Evolutionary conservation across 2,797 vertebrate genomes (phyloP).

Genomic region (Gymnoscopelus microlampas): DNA sequence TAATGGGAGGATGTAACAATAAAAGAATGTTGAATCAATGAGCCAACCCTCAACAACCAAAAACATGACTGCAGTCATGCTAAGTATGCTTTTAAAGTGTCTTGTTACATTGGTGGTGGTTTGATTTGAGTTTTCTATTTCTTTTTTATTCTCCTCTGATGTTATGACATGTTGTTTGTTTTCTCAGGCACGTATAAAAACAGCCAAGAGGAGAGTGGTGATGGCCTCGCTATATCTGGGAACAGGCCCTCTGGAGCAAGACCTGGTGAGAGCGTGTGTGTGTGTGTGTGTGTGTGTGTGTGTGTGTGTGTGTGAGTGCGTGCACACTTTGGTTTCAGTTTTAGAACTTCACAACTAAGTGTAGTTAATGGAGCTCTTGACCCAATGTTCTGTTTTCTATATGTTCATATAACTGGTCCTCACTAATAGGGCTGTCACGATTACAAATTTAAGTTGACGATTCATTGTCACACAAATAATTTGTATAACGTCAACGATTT

Average conservation of each 20-base stretch:
- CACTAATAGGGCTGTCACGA: no score
- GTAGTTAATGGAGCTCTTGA: no score
- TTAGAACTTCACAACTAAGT: no score
- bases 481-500: no score
- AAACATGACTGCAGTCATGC: background rate
- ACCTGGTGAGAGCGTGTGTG: constrained; percentile 84
- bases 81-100: background rate
- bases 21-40: no score
- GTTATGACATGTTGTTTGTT: background rate
- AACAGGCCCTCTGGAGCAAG: constrained; percentile 92
- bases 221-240: constrained; percentile 97
- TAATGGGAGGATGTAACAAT: no score
- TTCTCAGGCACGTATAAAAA: constrained; percentile 86
- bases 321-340: no score
- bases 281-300: background rate
- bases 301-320: background rate
- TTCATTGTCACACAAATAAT: no score
- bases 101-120: background rate
- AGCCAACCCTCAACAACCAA: background rate
- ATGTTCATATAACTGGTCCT: no score
- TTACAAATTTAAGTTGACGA: no score
- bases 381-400: no score
- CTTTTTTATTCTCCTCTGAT: background rate
- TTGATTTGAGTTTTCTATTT: no score
- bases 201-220: constrained; percentile 89